A percentile compares a stretch with the other conserved stretches of the same genome.
These are phyloP conservation scores for Drosophila burlai DNA, from an alignment of 1,140 invertebrate genomes.

Conservation along the genomic window DNA sequence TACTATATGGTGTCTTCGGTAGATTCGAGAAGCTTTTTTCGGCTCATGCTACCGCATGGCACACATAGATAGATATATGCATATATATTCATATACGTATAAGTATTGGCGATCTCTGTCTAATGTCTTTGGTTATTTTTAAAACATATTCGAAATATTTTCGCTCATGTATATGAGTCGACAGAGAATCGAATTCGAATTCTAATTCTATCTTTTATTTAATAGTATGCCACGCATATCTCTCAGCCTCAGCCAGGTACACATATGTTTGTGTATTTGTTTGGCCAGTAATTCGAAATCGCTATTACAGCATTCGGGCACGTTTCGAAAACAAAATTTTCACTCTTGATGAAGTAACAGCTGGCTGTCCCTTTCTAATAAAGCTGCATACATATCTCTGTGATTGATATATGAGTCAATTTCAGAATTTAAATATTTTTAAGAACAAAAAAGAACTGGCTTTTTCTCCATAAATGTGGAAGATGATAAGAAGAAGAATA, in stretches of 20 bases:
- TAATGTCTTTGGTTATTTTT: slow-evolving; percentile 78
- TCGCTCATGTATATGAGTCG: slow-evolving; percentile 55
- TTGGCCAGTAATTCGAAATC: slow-evolving; percentile 72
- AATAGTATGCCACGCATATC: slow-evolving; percentile 61
- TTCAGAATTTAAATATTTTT: background rate
- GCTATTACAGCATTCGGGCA: slow-evolving; percentile 57
- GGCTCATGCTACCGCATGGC: slow-evolving; percentile 54
- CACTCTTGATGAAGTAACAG: slow-evolving; percentile 56
- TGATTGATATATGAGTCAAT: slow-evolving; percentile 22
- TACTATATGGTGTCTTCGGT: slow-evolving; percentile 36
- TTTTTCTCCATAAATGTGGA: background rate
- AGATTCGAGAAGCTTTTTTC: slow-evolving; percentile 57
- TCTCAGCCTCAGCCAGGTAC: slow-evolving; percentile 44
- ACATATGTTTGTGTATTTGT: slow-evolving; percentile 66
- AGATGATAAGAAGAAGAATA: slow-evolving; percentile 4
- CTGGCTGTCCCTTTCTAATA: slow-evolving; percentile 49
- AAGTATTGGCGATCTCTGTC: slow-evolving; percentile 57
- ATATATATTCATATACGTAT: slow-evolving; percentile 26
- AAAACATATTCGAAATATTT: slow-evolving; percentile 81
- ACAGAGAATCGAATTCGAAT: slow-evolving; percentile 45
- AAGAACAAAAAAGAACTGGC: background rate
- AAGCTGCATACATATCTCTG: slow-evolving; percentile 2
- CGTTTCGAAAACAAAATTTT: slow-evolving; percentile 24
- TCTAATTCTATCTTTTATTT: slow-evolving; percentile 44
- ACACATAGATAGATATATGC: slow-evolving; percentile 40